Evolutionary conservation across 2,113 vertebrate species (phyloP).

Genomic region (Hirundichthys speculiger): DNA sequence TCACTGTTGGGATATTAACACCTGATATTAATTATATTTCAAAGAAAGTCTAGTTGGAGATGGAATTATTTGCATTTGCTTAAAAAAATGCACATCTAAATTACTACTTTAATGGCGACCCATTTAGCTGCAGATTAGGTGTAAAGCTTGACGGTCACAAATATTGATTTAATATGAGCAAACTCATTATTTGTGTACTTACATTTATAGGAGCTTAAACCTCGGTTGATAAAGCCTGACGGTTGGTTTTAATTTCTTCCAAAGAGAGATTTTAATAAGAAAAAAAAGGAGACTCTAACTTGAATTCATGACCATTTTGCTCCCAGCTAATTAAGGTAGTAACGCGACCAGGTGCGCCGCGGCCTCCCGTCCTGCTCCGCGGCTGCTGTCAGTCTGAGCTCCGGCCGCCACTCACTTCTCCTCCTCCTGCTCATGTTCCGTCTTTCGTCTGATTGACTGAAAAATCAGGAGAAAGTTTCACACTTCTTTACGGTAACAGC

Average conservation of each 20-base stretch:
- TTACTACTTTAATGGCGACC: no score
- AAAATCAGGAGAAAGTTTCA: conserved; percentile 22
- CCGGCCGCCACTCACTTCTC: conserved; percentile 38
- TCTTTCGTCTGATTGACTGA: conserved; percentile 27
- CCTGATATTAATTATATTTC: no score
- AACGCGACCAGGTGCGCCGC: conserved; percentile 26
- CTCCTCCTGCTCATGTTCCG: not conserved
- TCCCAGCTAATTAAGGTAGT: not conserved
- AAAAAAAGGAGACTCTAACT: conserved; percentile 7
- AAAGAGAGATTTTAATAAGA: no score
- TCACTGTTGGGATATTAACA: not conserved
- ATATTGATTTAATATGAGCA: no score
- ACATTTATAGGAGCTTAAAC: conserved; percentile 47
- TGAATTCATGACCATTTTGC: conserved; percentile 3
- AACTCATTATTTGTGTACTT: conserved; percentile 2
- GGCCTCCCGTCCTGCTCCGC: not conserved
- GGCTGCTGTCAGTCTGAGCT: conserved; percentile 10
- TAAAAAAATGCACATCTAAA: no score
- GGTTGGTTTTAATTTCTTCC: not conserved
- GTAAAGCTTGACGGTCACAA: no score
- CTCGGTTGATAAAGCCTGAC: conserved; percentile 13
- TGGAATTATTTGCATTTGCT: no score
- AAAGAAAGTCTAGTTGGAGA: no score
- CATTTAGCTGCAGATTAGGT: no score
- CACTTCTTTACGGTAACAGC: conserved; percentile 21